phyloP scores from a whole-genome alignment of 1,140 invertebrate species.

The Araneus ventricosus region DNA sequence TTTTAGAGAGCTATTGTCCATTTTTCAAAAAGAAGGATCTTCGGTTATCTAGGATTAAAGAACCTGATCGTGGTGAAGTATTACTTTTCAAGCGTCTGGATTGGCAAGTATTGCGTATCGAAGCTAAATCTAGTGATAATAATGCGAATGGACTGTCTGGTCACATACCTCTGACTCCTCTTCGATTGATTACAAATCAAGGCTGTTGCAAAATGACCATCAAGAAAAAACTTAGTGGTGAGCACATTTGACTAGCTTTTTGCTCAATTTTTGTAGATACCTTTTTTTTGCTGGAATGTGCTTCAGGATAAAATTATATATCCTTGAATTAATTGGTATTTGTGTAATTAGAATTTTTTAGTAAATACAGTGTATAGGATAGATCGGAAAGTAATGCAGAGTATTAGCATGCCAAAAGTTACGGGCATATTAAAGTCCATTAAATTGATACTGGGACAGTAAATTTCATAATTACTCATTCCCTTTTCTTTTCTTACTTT shows the following conservation, averaged over 20 bases:
- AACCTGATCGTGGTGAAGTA: slow-evolving; percentile 91
- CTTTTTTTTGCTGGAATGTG: too few relatives aligned
- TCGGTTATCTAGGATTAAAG: slow-evolving; percentile 93
- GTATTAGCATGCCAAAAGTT: too few relatives aligned
- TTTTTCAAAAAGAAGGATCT: slow-evolving; percentile 91
- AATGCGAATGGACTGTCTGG: slow-evolving; percentile 71
- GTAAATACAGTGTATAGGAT: too few relatives aligned
- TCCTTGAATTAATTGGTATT: too few relatives aligned
- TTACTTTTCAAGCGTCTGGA: slow-evolving; percentile 98
- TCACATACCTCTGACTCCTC: slow-evolving; percentile 90
- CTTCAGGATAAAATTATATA: too few relatives aligned
- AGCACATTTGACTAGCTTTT: slow-evolving; percentile 63
- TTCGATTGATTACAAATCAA: slow-evolving; percentile 96
- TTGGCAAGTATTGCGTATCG: slow-evolving; percentile 97
- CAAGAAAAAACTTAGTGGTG: slow-evolving; percentile 95
- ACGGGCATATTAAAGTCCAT: too few relatives aligned
- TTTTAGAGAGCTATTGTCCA: slow-evolving; percentile 95
- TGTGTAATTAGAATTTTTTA: too few relatives aligned
- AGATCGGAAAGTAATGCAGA: too few relatives aligned
- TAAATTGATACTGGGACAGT: too few relatives aligned
- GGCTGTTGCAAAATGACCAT: slow-evolving; percentile 97
- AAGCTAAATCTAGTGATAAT: slow-evolving; percentile 84
- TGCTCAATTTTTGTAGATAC: too few relatives aligned
- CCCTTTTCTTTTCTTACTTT: too few relatives aligned
- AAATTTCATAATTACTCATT: too few relatives aligned